phyloP scores from a whole-genome alignment of 2,113 vertebrate genomes.

The Corythoichthys intestinalis region DNA sequence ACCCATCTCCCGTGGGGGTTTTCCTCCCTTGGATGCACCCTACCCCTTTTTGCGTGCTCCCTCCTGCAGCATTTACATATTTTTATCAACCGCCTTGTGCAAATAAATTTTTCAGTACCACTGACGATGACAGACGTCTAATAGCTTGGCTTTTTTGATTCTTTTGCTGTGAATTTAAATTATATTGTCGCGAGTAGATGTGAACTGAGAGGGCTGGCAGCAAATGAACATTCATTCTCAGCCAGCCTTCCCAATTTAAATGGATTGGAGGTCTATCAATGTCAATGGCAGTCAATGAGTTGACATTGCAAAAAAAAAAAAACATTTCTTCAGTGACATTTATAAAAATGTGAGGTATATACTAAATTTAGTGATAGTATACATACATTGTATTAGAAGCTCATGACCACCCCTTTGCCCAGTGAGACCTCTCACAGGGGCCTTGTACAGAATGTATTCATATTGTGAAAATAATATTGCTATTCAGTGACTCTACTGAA shows the following conservation, averaged over 20 bases:
- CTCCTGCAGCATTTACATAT: slow-evolving; percentile 62
- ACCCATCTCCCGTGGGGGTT: slow-evolving; percentile 12
- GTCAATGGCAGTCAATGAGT: no score
- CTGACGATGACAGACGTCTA: no score
- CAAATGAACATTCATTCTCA: no score
- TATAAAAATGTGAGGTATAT: not conserved
- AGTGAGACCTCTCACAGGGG: not conserved
- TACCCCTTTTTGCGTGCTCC: slow-evolving; percentile 25
- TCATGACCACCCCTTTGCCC: not conserved
- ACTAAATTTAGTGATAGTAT: not conserved
- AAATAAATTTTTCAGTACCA: not conserved
- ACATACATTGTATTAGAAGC: not conserved
- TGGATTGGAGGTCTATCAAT: no score
- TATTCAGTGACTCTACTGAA: not conserved
- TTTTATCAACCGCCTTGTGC: slow-evolving; percentile 47
- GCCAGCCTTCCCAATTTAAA: no score
- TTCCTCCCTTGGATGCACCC: not conserved
- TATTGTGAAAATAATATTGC: not conserved
- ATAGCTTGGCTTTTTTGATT: no score
- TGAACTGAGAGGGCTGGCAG: no score
- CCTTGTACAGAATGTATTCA: not conserved
- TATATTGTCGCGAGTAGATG: no score
- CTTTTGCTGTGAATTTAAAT: no score
- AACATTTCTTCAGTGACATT: not conserved
- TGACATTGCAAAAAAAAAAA: not conserved